Evolutionary conservation across 2,888 invertebrate genomes (phyloP), one percentile per base, ranked within the genome.

Genomic region (Xanthia togata): DNA sequence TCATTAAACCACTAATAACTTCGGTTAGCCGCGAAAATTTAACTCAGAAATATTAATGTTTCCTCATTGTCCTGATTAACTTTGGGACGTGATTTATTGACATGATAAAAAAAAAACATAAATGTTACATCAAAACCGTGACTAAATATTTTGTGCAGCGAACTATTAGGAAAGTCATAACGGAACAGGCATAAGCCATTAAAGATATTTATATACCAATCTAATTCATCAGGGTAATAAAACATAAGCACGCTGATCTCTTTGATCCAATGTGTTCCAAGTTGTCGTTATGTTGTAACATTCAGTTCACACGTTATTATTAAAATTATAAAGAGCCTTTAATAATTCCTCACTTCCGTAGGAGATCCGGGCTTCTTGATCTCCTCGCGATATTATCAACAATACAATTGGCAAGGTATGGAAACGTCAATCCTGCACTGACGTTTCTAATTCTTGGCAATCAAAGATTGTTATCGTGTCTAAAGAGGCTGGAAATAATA

Each of bases 181-280:
- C 76, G 73, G 79, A 86, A 89, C 85, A 86, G 78, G 86, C 81
- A 87, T 87, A 89, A 85, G 81, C 81, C 73, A 90, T 90, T 88
- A 91, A 87, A 86, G 63, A 88, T 90, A 87, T n/a, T n/a, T n/a
- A n/a, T 89, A 73, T 78, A 86, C 77, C 74, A 77, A 85, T 89
- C 87, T 88, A 89, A 88, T 81, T 88, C 85, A 88, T 87, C 87
- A 86, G 63, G 87, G 85, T 83, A 85, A 88, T 89, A 88, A 89
- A 87, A 90, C 89, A 87, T 89, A 89, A 89, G 89, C 76, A 67
- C 78, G 86, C 81, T 87, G 84, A 86, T 75, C 76, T 83, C 88
- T 90, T 91, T 90, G 90, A 92, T 90, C 87, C 72, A 85, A 85
- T 86, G 78, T 84, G 86, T 79, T 78, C 57, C 57, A 81, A 70